phyloP scores from a whole-genome alignment of 1,140 invertebrate genomes.

The Temnothorax longispinosus region DNA sequence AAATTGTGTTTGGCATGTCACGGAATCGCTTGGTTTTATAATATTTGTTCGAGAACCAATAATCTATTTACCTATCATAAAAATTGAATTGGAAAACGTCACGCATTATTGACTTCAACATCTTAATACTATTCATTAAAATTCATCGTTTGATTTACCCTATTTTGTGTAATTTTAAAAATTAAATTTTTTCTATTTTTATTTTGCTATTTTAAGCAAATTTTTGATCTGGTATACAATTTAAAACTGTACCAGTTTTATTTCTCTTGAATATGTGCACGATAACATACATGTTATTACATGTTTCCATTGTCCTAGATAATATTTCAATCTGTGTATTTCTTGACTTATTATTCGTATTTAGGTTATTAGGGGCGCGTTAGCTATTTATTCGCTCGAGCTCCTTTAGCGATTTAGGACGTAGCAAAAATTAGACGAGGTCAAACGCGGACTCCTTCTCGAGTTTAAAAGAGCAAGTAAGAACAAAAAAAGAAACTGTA shows the following conservation, averaged over 20 bases:
- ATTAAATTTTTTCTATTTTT: neutral
- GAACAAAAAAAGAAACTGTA: neutral
- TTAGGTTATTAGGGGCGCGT: neutral
- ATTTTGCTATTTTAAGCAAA: neutral
- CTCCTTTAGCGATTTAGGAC: slow-evolving; percentile 21
- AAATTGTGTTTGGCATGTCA: slow-evolving; percentile 30
- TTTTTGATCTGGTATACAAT: neutral
- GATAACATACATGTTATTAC: neutral
- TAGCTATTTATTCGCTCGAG: slow-evolving; percentile 10
- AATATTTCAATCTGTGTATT: neutral
- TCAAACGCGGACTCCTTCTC: neutral
- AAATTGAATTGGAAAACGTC: neutral
- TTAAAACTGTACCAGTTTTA: neutral
- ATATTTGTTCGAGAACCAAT: too few relatives aligned
- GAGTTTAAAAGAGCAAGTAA: neutral
- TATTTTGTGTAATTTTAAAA: neutral
- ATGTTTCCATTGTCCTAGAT: neutral
- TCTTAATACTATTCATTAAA: neutral
- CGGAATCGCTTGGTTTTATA: neutral
- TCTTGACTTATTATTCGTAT: neutral
- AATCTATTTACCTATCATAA: too few relatives aligned
- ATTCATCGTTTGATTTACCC: neutral
- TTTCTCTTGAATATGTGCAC: neutral
- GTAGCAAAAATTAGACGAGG: slow-evolving; percentile 20
- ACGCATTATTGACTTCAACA: neutral